Percentiles rank a stretch among this genome's conserved stretches.
Evolutionary conservation across 2,113 vertebrate genomes (phyloP).

Genomic region (Pithys albifrons): DNA sequence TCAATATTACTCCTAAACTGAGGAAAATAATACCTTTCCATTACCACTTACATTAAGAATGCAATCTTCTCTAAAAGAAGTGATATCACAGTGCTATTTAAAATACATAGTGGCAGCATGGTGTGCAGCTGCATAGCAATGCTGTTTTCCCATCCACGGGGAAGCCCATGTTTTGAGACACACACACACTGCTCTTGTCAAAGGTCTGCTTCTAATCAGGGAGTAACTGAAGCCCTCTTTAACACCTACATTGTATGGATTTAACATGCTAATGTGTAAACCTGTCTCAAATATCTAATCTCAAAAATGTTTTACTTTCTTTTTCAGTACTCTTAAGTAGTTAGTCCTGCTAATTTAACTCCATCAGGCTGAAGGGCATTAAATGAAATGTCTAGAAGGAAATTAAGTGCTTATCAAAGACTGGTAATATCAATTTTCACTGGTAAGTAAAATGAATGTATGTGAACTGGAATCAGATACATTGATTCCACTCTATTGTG

Average conservation of each 20-base stretch:
- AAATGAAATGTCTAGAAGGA: conserved; percentile 18
- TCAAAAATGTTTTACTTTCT: conserved; percentile 10
- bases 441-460: conserved; percentile 9
- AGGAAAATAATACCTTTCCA: background rate
- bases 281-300: background rate
- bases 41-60: background rate
- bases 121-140: fast-evolving
- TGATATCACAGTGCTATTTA: background rate
- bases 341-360: conserved; percentile 41
- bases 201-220: background rate
- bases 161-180: background rate
- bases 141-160: background rate
- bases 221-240: background rate
- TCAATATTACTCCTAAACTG: background rate
- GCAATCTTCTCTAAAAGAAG: background rate
- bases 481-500: background rate
- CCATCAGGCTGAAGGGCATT: background rate
- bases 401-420: conserved; percentile 32
- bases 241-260: background rate
- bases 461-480: conserved; percentile 1
- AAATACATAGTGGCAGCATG: background rate
- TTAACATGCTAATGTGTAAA: conserved; percentile 9
- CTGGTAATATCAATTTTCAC: background rate
- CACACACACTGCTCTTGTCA: background rate
- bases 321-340: background rate